Percentiles rank a stretch among this genome's conserved stretches.
These are phyloP conservation scores for Diorhabda carinulata DNA, from an alignment of 1,140 invertebrate species.

Conservation along the genomic window DNA sequence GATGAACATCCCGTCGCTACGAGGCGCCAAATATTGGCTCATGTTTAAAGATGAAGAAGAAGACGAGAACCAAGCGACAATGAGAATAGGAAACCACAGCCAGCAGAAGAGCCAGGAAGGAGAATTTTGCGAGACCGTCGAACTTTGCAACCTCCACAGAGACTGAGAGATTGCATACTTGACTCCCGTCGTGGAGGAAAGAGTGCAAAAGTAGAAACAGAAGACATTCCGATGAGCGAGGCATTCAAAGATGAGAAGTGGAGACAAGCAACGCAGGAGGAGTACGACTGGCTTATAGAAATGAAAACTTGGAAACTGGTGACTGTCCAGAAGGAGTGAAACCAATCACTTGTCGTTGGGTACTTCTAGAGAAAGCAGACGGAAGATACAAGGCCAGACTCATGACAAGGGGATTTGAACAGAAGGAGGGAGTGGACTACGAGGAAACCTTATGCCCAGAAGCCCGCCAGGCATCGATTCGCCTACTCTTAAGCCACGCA, in stretches of 20 bases:
- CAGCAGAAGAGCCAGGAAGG: no score
- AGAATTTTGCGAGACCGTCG: no score
- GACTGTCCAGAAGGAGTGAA: not conserved
- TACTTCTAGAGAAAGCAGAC: not conserved
- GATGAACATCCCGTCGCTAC: no score
- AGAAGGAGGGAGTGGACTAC: not conserved
- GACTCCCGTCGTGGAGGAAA: not conserved
- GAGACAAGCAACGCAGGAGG: not conserved
- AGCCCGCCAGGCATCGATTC: not conserved
- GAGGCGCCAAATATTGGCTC: no score
- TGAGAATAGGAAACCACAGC: no score
- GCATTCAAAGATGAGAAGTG: not conserved
- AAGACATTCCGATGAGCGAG: not conserved
- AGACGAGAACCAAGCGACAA: no score
- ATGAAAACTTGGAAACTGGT: not conserved
- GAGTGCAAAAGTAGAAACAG: not conserved
- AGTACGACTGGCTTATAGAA: not conserved
- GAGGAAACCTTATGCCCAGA: not conserved
- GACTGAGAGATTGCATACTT: not conserved
- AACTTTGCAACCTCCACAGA: not conserved
- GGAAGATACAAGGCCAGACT: not conserved
- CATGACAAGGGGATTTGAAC: not conserved
- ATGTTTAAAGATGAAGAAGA: no score
- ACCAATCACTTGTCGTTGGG: not conserved
- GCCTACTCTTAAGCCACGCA: no score